These are phyloP conservation scores for Punctoribates punctum DNA, from an alignment of 2,888 invertebrate species.

Conservation along the genomic window DNA sequence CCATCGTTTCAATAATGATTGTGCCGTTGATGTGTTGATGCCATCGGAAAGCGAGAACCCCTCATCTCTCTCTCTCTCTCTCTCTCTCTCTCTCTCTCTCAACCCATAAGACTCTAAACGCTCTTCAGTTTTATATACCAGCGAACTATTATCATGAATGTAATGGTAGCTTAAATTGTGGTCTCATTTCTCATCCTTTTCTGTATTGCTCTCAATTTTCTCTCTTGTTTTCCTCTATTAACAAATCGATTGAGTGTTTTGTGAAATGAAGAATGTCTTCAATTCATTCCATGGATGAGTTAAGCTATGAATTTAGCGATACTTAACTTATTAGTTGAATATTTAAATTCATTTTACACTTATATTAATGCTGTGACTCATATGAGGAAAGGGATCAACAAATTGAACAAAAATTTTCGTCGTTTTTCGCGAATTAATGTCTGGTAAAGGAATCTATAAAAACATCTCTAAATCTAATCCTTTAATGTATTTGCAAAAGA, in stretches of 20 bases:
- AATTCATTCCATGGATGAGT: conserved; percentile 8
- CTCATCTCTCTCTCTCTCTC: background rate
- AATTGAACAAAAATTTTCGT: too few species aligned
- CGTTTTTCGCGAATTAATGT: too few species aligned
- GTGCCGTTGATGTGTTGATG: conserved; percentile 5
- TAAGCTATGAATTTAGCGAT: conserved; percentile 13
- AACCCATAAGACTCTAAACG: conserved; percentile 17
- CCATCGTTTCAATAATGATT: conserved; percentile 30
- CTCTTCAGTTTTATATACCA: conserved; percentile 13
- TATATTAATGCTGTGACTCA: background rate
- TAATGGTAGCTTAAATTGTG: conserved; percentile 35
- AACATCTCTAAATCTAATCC: background rate
- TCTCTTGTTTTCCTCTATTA: conserved; percentile 7
- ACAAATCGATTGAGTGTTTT: conserved; percentile 7
- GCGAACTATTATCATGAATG: conserved; percentile 28
- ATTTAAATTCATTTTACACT: background rate
- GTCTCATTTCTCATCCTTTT: conserved; percentile 25
- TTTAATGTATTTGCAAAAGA: background rate
- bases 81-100: background rate
- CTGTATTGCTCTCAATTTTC: background rate
- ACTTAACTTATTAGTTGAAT: background rate
- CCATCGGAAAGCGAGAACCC: background rate
- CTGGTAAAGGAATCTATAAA: background rate
- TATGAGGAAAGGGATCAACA: too few species aligned
- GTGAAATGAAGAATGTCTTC: background rate